Base-by-base conservation (phyloP, 1,140 invertebrate genomes). In the Anthonomus grandis region DNA sequence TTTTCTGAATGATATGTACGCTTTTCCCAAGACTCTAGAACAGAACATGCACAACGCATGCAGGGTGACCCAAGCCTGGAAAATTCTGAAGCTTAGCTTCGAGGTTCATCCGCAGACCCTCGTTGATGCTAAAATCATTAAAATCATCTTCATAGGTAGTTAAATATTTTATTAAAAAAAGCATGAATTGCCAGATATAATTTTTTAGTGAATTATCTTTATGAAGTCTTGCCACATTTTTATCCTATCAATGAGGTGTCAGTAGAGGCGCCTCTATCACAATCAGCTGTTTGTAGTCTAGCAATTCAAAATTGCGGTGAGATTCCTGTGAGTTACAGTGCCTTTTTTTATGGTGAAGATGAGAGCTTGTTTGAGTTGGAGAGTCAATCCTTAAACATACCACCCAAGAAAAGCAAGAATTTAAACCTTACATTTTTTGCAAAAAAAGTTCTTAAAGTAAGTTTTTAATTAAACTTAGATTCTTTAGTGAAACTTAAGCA, bases 21-120 rank as follows among this genome's bases (percentile, higher is more conserved):
- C 67, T 4, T 31, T 50, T 21, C 68, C 75, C 3, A 55, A 47
- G 17, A 64, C 27, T 34, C 31, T 51, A 1, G 66, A 69, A 56
- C 34, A 54, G 52, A 66, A 52, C n/a, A 50, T 75, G 5, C 76
- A 78, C 39, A 78, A 78, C 45, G 70, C 69, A 1, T 67, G 69
- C 37, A 65, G 68, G 17, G 34, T 76, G 5, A 37, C 64, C 4
- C 62, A 65, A 25, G 65, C 72, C 6, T 77, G 76, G 75, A 69
- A 60, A 24, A 63, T 60, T 23, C 66, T 78, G 25, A 68, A 72
- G n/a, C 57, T 76, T 4, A 73, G 74, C 13, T 74, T 73, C 23
- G 56, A 66, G 3, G 62, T 78, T 13, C 62, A 60, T 21, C 73
- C 76, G 0, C 50, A 50, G 17, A 65, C 74, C 9, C 68, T 78